These are phyloP conservation scores for Heliocidaris erythrogramma DNA, from an alignment of 35 echinoderm and acorn worm species.

Conservation along the genomic window DNA sequence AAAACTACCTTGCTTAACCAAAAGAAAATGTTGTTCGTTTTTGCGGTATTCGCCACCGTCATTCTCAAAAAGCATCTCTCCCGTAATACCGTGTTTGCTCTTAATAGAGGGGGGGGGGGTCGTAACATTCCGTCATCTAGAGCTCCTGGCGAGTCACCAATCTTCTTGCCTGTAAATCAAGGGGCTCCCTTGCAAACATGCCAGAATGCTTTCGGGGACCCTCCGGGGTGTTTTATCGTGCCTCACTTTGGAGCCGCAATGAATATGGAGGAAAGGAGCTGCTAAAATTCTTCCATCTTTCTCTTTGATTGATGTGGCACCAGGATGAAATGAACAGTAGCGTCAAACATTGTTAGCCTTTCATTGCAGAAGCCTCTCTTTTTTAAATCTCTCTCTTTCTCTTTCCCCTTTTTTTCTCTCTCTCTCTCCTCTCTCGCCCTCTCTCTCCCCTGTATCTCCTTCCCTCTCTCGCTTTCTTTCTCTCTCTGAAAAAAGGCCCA, in stretches of 20 bases:
- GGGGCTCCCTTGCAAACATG: neutral
- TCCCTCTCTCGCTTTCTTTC: too few relatives aligned
- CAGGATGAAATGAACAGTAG: neutral
- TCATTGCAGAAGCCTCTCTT: neutral
- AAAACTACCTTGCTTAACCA: neutral
- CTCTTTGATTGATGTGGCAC: neutral
- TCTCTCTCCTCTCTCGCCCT: too few relatives aligned
- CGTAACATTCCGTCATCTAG: neutral
- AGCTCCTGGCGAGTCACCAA: neutral
- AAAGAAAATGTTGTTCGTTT: neutral
- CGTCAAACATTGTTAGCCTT: neutral
- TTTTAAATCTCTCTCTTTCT: neutral
- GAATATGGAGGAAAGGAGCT: neutral
- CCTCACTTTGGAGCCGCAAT: neutral
- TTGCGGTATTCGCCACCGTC: neutral
- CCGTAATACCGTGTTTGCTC: neutral
- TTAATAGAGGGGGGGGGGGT: neutral
- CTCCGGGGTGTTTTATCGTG: neutral
- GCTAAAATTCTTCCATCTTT: neutral
- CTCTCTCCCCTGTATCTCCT: too few relatives aligned
- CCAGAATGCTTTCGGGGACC: neutral
- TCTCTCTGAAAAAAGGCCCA: too few relatives aligned
- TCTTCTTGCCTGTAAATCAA: neutral
- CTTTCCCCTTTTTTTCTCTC: neutral
- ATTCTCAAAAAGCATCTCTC: neutral